These are phyloP conservation scores for Hoplias malabaricus DNA, from an alignment of 2,113 vertebrate genomes.

Conservation along the genomic window DNA sequence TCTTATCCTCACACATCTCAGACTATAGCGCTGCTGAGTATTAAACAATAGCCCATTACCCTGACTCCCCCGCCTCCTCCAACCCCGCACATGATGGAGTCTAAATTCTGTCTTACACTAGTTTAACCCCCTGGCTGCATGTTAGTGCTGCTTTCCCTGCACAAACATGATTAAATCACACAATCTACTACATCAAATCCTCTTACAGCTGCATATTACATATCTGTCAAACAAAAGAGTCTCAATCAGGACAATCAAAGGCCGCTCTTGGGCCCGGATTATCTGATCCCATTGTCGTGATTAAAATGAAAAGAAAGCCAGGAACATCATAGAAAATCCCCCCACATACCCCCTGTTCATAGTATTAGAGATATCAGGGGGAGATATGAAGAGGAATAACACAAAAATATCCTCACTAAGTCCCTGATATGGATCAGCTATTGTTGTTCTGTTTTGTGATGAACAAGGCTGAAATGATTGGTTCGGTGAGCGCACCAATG, in stretches of 20 bases:
- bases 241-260: conserved; percentile 78
- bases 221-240: conserved; percentile 78
- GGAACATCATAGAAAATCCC: conserved; percentile 73
- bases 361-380: conserved; percentile 66
- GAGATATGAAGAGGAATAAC: conserved; percentile 48
- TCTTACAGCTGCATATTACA: conserved; percentile 80
- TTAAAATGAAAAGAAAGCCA: conserved; percentile 77
- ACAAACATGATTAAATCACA: conserved; percentile 75
- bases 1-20: conserved; percentile 22
- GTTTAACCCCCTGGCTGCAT: conserved; percentile 46
- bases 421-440: conserved; percentile 54
- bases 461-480: conserved; percentile 59
- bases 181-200: conserved; percentile 73
- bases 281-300: conserved; percentile 78
- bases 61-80: neutral
- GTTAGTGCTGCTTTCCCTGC: conserved; percentile 67
- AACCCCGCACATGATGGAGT: neutral
- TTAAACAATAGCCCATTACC: conserved; percentile 3
- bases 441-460: conserved; percentile 57
- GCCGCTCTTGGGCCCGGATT: conserved; percentile 60
- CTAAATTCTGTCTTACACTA: conserved; percentile 12
- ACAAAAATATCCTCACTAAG: conserved; percentile 60
- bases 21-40: conserved; percentile 3
- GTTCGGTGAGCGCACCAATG: conserved; percentile 32
- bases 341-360: no score